Evolutionary conservation across 2,888 invertebrate species (phyloP), one percentile per base, ranked within the genome.

Genomic region (Phyllotreta cruciferae): DNA sequence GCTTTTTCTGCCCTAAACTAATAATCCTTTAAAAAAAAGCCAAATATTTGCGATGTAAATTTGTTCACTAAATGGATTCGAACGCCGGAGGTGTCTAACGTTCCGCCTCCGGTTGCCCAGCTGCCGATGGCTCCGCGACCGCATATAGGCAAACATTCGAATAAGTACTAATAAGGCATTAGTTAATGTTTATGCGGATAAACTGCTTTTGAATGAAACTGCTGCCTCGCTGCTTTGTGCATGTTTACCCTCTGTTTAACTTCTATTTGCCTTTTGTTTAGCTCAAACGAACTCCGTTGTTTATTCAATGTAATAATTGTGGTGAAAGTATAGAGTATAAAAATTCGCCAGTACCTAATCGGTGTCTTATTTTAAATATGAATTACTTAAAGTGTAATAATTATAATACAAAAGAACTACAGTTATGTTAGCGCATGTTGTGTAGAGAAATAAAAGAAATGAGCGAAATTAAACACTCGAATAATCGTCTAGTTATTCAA

Each of bases 41-140:
- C 38, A 37, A 74, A 75, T 76, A 75, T 75, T 77, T 75, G 69
- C 69, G 47, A 62, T 64, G 71, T 70, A 75, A 77, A 78, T 78
- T 78, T 77, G 78, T 76, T 75, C 75, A 75, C 75, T 78, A 79
- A 79, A 79, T 78, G 78, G 78, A 78, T 75, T 78, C 73, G 74
- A 76, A 76, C 77, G 74, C 75, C 68, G 69, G 70, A 75, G 75
- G 75, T 75, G 74, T 75, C 71, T 67, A 66, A 62, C 63, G 69
- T 71, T 68, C 66, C 68, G 71, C 68, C 66, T 62, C 58, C 65
- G 65, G 53, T 45, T 62, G 56, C 53, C 47, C 60, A 57, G 60
- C 61, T 62, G 58, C 66, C 63, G 65, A 64, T 61, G 24, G 24
- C 24, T 24, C 65, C 62, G 56, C 66, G 56, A 57, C 55, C 66